These are phyloP conservation scores for Lepidostoma basale DNA, from an alignment of 1,140 invertebrate genomes.

Conservation along the genomic window DNA sequence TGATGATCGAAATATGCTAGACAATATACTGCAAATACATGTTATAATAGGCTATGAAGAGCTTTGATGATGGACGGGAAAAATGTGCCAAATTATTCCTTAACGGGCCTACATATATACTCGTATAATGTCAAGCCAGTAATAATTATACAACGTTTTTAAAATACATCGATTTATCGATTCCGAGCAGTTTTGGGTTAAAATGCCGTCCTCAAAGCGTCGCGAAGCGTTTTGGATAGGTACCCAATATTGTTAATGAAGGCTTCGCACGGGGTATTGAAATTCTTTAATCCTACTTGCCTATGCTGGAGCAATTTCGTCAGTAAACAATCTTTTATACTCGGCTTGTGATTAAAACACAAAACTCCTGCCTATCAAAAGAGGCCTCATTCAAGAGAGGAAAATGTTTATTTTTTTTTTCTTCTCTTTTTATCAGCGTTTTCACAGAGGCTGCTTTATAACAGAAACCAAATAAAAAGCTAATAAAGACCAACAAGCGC, in stretches of 20 bases:
- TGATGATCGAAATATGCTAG: too few species aligned
- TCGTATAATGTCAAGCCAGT: too few species aligned
- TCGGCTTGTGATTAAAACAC: conserved; percentile 42
- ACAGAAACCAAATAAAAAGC: conserved; percentile 36
- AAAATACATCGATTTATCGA: too few species aligned
- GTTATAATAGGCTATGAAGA: too few species aligned
- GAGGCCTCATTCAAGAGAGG: conserved; percentile 33
- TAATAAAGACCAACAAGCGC: conserved; percentile 36
- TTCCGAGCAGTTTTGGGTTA: too few species aligned
- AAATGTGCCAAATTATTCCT: too few species aligned
- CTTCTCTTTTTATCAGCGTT: conserved; percentile 40
- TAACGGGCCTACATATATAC: too few species aligned
- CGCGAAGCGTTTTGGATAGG: too few species aligned
- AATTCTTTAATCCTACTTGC: conserved; percentile 38
- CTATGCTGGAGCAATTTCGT: conserved; percentile 38
- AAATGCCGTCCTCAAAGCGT: too few species aligned
- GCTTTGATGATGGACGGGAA: too few species aligned
- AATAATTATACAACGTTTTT: too few species aligned
- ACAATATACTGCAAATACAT: too few species aligned
- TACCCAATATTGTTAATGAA: conserved; percentile 39
- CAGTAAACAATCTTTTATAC: conserved; percentile 45
- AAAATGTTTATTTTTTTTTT: conserved; percentile 40
- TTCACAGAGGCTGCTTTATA: conserved; percentile 32
- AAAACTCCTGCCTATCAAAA: conserved; percentile 39
- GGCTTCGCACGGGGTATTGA: conserved; percentile 19